These are phyloP conservation scores for Rhinichthys osculus DNA, from an alignment of 2,797 vertebrate genomes.

Conservation along the genomic window DNA sequence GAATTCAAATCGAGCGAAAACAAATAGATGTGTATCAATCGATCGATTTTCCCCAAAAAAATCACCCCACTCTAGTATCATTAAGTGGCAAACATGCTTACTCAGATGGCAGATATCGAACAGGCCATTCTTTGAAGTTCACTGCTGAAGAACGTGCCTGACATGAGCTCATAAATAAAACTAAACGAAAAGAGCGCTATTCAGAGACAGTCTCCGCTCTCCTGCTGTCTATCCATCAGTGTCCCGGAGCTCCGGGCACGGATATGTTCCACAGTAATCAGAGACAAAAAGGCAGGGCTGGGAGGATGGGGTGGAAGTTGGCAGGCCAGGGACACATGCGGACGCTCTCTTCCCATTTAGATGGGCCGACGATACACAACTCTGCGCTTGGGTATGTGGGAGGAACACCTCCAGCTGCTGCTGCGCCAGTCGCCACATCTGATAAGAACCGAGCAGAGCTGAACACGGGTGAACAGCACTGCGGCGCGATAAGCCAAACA, in stretches of 20 bases:
- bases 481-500: slow-evolving; percentile 31
- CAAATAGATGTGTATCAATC: slow-evolving; percentile 43
- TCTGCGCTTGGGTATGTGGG: slow-evolving; percentile 28
- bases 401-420: slow-evolving; percentile 15
- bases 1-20: slow-evolving; percentile 54
- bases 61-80: slow-evolving; percentile 28
- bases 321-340: not conserved
- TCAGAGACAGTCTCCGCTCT: slow-evolving; percentile 26
- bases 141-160: slow-evolving; percentile 35
- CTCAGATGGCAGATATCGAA: slow-evolving; percentile 39
- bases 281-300: slow-evolving; percentile 28
- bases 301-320: slow-evolving; percentile 3
- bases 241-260: not conserved
- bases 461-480: slow-evolving; percentile 41
- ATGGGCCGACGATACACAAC: slow-evolving; percentile 25
- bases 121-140: slow-evolving; percentile 46
- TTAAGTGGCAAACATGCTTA: slow-evolving; percentile 48
- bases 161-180: slow-evolving; percentile 45
- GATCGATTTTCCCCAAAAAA: slow-evolving; percentile 44
- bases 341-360: slow-evolving; percentile 37
- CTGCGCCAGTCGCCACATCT: slow-evolving; percentile 1
- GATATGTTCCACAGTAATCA: slow-evolving; percentile 35
- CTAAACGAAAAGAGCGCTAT: slow-evolving; percentile 9
- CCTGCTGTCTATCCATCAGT: slow-evolving; percentile 50
- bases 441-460: slow-evolving; percentile 30